Base-by-base conservation (phyloP, 2,113 vertebrate genomes). In the Epinephelus cyanopodus region DNA sequence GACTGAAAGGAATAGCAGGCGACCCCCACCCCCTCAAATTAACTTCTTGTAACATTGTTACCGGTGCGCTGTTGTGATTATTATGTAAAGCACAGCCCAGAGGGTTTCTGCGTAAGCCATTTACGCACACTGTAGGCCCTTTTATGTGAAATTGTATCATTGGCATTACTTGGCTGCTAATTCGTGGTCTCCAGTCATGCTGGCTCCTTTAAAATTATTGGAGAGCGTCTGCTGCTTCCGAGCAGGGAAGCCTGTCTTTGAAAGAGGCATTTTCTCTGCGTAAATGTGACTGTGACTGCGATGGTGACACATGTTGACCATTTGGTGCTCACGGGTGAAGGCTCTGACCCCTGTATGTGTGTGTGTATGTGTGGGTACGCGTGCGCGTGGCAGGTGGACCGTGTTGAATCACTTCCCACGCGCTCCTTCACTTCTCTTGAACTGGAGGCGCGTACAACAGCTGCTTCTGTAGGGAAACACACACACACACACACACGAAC, bases 351-450 rank as follows among this genome's bases (percentile, higher is more conserved):
- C 84, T 12, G 10, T 50, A 47, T 47, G 73, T 21, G 47, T 39
- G 71, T 73, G 47, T 62, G 77, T 53, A 58, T 29, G 70, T 45
- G 53, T 4, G 6, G 2, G 27, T 1, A 1, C 6, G 79, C 62
- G 87, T 70, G 92, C 79, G 77, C 76, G 87, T 74, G 87, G 93
- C 94, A 94, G 95, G 94, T 94, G 95, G 90, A 93, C 89, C 74
- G 85, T 85, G 90, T 87, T 88, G 87, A 93, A 92, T 89, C 91
- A 84, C 90, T 93, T 92, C 89, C 92, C 91, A 92, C 85, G 90
- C 89, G 81, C 91, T 91, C 88, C 84, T 88, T 82, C 84, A 88
- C 89, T 90, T 88, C 89, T 85, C 85, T 86, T 90, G 83, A 92
- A 78, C 88, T 83, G 68, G 74, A 85, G 83, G 86, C 91, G 84